phyloP scores from a whole-genome alignment of 2,113 vertebrate species.

The Lichenostomus cassidix region DNA sequence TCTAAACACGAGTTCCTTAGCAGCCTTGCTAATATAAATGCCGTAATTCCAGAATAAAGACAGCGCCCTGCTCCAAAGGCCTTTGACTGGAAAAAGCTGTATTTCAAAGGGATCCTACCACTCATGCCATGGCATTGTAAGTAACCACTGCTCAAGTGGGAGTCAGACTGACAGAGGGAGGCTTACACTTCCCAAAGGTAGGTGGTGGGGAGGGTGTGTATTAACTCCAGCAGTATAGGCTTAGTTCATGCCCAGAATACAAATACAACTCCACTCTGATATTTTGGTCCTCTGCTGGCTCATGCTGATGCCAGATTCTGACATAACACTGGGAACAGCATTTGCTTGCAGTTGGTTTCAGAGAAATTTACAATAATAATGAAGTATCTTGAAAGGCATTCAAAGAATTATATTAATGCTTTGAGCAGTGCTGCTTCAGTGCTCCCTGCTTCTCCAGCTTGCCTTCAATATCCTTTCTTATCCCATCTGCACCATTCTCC shows the following conservation, averaged over 20 bases:
- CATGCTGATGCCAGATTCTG: not conserved
- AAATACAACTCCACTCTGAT: not conserved
- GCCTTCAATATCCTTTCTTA: not conserved
- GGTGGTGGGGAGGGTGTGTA: not conserved
- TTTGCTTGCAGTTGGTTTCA: constrained; percentile 3
- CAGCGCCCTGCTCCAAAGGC: not conserved
- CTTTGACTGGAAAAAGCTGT: not conserved
- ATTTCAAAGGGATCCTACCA: constrained; percentile 11
- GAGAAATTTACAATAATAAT: not conserved
- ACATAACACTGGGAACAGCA: not conserved
- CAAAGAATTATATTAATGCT: not conserved
- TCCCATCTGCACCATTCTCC: not conserved
- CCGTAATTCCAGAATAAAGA: not conserved
- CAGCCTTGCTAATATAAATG: constrained; percentile 14
- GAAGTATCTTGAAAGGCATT: not conserved
- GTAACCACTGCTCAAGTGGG: not conserved
- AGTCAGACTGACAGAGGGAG: not conserved
- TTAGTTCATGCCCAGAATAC: constrained; percentile 27
- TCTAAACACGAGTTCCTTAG: constrained; percentile 34
- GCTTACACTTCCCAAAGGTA: not conserved
- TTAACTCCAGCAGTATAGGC: not conserved
- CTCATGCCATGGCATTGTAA: not conserved
- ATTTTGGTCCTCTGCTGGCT: not conserved
- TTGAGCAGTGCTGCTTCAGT: not conserved
- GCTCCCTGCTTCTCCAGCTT: not conserved